Conservation (phyloP, 1,140 invertebrate genomes). For the Papilio aristodemus region DNA sequence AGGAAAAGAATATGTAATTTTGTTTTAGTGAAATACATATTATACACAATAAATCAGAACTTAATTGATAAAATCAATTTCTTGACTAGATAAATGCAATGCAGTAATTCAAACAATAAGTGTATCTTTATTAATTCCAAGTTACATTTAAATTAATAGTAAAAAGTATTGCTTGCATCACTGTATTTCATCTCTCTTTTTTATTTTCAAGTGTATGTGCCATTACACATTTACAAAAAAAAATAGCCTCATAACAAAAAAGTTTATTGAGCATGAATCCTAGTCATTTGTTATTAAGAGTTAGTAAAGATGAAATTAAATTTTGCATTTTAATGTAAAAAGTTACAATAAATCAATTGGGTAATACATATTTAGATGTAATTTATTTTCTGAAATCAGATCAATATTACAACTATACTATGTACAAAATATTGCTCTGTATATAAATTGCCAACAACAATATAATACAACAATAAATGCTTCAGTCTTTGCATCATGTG, state of each 20-base stretch:
- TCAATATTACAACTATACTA: conserved; percentile 50
- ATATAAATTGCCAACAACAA: conserved; percentile 59
- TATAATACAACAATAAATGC: conserved; percentile 65
- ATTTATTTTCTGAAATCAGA: conserved; percentile 45
- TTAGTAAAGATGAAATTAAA: background rate
- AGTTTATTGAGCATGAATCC: background rate
- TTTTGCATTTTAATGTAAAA: conserved; percentile 1
- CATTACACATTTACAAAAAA: conserved; percentile 3
- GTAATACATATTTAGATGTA: conserved; percentile 48
- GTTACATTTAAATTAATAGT: background rate
- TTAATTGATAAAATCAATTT: conserved; percentile 17
- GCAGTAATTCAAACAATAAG: conserved; percentile 33
- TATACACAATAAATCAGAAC: conserved; percentile 4
- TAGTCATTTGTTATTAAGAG: background rate
- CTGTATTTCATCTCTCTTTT: conserved; percentile 31
- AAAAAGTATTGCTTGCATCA: conserved; percentile 24
- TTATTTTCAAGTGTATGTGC: background rate
- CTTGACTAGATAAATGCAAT: conserved; percentile 35
- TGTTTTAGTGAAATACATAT: conserved; percentile 13
- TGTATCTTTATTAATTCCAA: background rate
- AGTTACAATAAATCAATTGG: conserved; percentile 38
- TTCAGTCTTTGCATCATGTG: conserved; percentile 68
- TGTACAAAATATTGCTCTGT: conserved; percentile 49
- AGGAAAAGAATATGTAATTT: conserved; percentile 31
- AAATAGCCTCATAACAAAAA: conserved; percentile 28